These are phyloP conservation scores for Notodonta ziczac DNA, from an alignment of 2,888 invertebrate genomes.

Conservation along the genomic window DNA sequence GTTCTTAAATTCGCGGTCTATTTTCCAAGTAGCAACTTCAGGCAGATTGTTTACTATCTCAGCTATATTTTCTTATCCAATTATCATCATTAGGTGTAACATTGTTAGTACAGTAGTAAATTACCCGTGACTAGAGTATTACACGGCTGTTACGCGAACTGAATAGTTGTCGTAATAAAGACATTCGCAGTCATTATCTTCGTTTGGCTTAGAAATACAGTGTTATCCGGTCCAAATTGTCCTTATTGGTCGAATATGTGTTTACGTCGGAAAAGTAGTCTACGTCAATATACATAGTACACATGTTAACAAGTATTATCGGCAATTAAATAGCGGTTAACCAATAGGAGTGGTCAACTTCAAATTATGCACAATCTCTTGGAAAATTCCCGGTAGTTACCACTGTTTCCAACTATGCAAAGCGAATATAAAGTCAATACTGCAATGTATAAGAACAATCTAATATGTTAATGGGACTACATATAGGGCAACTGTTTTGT, in stretches of 20 bases:
- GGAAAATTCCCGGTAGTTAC: not conserved
- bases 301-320: too few species aligned
- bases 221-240: slow-evolving; percentile 5
- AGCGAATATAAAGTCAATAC: not conserved
- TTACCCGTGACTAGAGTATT: not conserved
- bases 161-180: slow-evolving; percentile 1
- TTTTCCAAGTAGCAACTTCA: too few species aligned
- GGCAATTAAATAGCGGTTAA: too few species aligned
- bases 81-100: not conserved
- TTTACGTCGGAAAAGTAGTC: not conserved
- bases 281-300: not conserved
- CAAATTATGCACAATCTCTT: not conserved
- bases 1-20: too few species aligned
- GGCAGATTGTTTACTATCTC: not conserved
- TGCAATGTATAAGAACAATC: not conserved
- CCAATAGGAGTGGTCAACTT: not conserved
- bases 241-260: not conserved
- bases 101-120: not conserved
- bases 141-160: slow-evolving; percentile 3
- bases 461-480: not conserved
- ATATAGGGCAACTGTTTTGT: not conserved
- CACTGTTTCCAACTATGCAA: not conserved
- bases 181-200: not conserved
- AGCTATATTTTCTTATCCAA: not conserved
- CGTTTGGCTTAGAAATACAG: not conserved